These are phyloP conservation scores for Cossypha dichroa DNA, from an alignment of 2,797 vertebrate genomes.

Conservation along the genomic window DNA sequence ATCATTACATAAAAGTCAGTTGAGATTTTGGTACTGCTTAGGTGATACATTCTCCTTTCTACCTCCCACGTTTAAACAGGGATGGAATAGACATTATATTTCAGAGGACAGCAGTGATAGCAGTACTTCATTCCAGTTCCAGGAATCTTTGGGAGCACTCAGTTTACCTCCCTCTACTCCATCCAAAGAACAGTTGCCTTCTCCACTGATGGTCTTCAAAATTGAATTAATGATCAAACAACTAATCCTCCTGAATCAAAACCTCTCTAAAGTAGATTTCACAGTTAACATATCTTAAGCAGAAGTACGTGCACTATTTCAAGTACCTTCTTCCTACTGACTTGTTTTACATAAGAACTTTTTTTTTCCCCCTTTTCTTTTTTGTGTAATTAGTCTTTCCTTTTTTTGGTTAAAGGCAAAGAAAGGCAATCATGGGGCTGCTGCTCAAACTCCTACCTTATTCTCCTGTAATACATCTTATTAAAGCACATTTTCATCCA, in stretches of 20 bases:
- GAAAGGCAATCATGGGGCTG: not conserved
- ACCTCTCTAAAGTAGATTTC: not conserved
- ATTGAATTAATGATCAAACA: not conserved
- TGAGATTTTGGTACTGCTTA: slow-evolving; percentile 36
- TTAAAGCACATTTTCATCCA: not conserved
- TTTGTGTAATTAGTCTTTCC: not conserved
- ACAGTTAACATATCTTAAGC: not conserved
- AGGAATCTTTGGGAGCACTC: not conserved
- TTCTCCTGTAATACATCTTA: not conserved
- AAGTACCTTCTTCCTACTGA: not conserved
- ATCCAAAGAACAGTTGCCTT: not conserved
- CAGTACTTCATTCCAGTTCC: not conserved
- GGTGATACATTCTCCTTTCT: slow-evolving; percentile 47
- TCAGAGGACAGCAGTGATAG: not conserved
- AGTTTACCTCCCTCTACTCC: not conserved
- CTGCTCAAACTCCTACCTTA: not conserved
- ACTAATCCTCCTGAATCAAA: not conserved
- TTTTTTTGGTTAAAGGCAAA: not conserved
- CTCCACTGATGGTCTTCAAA: not conserved
- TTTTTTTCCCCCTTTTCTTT: not conserved
- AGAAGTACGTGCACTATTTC: not conserved
- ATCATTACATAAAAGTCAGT: slow-evolving; percentile 38
- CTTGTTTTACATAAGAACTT: not conserved
- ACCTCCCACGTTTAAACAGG: slow-evolving; percentile 30
- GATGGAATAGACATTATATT: slow-evolving; percentile 19